Conservation (phyloP, 2,888 invertebrate genomes). For the Agriopis leucophaearia region DNA sequence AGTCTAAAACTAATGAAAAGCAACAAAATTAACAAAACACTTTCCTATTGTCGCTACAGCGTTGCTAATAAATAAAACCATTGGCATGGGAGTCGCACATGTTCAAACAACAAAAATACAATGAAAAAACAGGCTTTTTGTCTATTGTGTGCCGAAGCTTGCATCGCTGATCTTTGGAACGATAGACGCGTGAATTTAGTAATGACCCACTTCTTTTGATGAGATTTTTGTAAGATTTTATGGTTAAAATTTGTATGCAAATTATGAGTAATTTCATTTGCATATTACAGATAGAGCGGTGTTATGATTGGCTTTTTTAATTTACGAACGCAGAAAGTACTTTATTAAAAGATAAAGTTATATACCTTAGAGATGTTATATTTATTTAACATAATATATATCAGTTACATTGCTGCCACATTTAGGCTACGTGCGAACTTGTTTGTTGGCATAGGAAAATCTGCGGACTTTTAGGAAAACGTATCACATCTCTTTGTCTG, state of each 20-base stretch:
- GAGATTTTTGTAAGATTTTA: conserved; percentile 25
- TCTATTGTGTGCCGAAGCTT: conserved; percentile 47
- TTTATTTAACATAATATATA: too few species aligned
- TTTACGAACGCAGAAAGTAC: not conserved
- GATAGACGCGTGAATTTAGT: conserved; percentile 44
- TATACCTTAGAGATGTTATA: too few species aligned
- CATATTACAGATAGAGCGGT: not conserved
- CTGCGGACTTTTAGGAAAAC: too few species aligned
- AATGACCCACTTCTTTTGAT: conserved; percentile 42
- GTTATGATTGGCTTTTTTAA: not conserved
- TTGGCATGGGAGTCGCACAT: conserved; percentile 49
- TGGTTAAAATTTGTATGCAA: conserved; percentile 19
- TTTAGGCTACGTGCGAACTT: too few species aligned
- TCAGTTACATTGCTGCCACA: too few species aligned
- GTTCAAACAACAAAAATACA: conserved; percentile 46
- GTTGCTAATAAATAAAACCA: conserved; percentile 23
- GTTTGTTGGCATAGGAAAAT: too few species aligned
- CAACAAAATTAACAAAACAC: conserved; percentile 15
- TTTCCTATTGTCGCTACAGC: conserved; percentile 19
- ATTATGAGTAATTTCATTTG: not conserved
- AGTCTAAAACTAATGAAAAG: conserved; percentile 2
- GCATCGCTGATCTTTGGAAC: conserved; percentile 41
- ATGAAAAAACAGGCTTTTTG: conserved; percentile 38
- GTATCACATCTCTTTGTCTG: too few species aligned
- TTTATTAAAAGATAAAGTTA: not conserved